These are phyloP conservation scores for Probosciger aterrimus DNA, from an alignment of 2,113 vertebrate genomes.

Conservation along the genomic window DNA sequence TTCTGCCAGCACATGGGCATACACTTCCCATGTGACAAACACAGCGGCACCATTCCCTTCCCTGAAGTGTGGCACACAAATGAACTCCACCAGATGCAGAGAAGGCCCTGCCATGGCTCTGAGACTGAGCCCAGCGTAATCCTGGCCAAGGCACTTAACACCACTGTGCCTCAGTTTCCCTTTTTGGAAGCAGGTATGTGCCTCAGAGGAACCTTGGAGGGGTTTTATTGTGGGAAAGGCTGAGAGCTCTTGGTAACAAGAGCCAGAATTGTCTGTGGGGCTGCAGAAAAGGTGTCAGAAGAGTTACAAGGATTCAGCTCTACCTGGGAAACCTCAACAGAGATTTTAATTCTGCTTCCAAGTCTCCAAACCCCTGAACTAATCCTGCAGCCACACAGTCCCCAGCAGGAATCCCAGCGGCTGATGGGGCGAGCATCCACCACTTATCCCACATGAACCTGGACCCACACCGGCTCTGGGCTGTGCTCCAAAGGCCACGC, in stretches of 20 bases:
- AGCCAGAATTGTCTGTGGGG: not conserved
- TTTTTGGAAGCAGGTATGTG: not conserved
- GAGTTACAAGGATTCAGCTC: not conserved
- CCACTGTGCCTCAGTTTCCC: not conserved
- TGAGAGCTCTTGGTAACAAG: not conserved
- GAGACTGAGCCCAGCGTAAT: not conserved
- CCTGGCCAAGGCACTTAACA: not conserved
- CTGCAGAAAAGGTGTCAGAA: not conserved
- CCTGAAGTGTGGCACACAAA: accelerated
- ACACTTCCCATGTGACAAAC: not conserved
- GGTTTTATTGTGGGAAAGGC: not conserved
- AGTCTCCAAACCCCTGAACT: not conserved
- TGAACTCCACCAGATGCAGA: not conserved
- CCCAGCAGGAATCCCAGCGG: accelerated
- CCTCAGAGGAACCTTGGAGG: not conserved
- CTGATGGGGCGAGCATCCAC: not conserved
- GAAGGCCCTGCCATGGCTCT: not conserved
- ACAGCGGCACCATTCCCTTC: not conserved
- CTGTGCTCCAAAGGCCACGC: not conserved
- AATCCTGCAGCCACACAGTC: not conserved
- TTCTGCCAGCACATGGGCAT: not conserved
- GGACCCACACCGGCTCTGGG: accelerated
- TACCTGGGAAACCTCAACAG: not conserved
- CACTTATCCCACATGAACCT: not conserved
- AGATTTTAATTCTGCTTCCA: not conserved